A percentile compares a stretch with the other conserved stretches of the same genome.
Evolutionary conservation across 2,113 vertebrate species (phyloP).

Genomic region (Gavialis gangeticus): DNA sequence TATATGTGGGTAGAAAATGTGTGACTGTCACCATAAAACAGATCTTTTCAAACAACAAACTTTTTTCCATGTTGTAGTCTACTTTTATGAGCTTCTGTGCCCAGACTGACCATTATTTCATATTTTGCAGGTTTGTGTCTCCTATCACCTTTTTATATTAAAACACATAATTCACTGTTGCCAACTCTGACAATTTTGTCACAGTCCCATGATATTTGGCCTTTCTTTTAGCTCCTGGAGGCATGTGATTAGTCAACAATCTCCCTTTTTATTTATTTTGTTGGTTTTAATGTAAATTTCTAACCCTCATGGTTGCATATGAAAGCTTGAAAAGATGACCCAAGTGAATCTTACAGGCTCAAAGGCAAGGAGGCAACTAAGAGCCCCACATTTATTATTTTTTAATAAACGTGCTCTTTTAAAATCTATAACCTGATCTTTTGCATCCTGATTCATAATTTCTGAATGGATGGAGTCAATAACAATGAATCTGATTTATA

Average conservation of each 20-base stretch:
- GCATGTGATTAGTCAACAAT: neutral
- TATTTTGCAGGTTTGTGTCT: slow-evolving; percentile 8
- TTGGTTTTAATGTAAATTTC: neutral
- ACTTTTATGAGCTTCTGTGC: neutral
- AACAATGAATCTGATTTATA: neutral
- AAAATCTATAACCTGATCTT: neutral
- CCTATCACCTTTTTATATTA: neutral
- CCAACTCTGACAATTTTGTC: neutral
- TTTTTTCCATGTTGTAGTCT: slow-evolving; percentile 16
- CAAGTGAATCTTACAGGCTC: neutral
- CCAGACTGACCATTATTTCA: slow-evolving; percentile 15
- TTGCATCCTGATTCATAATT: neutral
- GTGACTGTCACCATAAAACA: neutral
- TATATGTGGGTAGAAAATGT: neutral
- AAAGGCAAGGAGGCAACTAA: neutral
- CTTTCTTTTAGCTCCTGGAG: neutral
- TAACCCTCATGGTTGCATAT: neutral
- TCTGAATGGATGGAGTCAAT: neutral
- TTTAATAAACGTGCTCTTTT: neutral
- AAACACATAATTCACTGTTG: neutral
- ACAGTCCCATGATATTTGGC: neutral
- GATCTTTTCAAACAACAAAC: slow-evolving; percentile 9
- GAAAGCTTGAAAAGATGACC: neutral
- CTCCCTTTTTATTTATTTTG: neutral
- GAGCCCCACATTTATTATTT: neutral